Evolutionary conservation across 2,888 invertebrate species (phyloP), one percentile per base, ranked within the genome.

Genomic region (Lomographa bimaculata): DNA sequence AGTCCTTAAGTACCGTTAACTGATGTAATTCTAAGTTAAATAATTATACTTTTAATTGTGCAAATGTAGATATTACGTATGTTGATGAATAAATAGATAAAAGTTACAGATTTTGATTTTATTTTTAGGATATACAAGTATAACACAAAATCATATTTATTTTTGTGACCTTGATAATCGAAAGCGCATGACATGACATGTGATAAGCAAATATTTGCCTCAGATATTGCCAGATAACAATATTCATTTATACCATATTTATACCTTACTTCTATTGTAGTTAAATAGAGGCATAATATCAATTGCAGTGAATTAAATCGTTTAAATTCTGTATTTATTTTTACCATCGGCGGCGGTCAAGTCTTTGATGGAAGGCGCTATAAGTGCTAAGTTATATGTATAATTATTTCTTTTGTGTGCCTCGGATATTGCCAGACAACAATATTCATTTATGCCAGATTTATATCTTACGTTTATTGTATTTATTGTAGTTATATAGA

Each of bases 11-110:
- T 73, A 71, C 75, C 53, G 51, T 71, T 73, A 64, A 77, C 80
- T 81, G 80, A 79, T 83, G 72, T 76, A 75, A 79, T 72, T 79
- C 67, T 81, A 83, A 81, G 80, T 78, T 79, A 69, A 78, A 79
- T 74, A 79, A 77, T 75, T n/a, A 72, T 79, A 75, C 67, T 68
- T 63, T 70, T 75, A 81, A 79, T 82, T 86, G 85, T 85, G 85
- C 83, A 85, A 84, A 83, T 89, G 87, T 89, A 89, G 87, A 86
- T 87, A 89, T 84, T 81, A 86, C 82, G 83, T 86, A 89, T 86
- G 89, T 89, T 89, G 86, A 86, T 82, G 87, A 87, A 86, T 89
- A 89, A 89, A 89, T 87, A 87, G 83, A 76, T 79, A 83, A 85
- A 85, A 79, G 67, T 72, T 73, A 63, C 40, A 43, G 56, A 51